These are phyloP conservation scores for Psilanteris sp. DNA, from an alignment of 1,140 invertebrate genomes.

Conservation along the genomic window DNA sequence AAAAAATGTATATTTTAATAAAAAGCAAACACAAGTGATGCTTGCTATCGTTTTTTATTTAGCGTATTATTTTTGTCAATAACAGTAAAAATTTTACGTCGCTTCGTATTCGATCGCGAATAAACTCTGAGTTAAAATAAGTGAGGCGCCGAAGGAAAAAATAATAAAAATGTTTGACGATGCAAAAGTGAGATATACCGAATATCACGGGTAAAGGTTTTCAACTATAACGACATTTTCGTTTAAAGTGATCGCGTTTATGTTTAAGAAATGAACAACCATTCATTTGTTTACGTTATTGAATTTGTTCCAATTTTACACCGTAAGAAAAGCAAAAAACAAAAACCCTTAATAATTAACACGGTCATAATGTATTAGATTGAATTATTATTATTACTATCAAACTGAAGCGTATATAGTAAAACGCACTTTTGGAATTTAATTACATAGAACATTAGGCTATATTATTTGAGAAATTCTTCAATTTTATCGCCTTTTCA, in stretches of 20 bases:
- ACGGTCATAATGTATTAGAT: no score
- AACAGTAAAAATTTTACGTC: slow-evolving; percentile 23
- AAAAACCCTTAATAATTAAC: no score
- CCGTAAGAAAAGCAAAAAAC: no score
- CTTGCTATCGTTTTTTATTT: slow-evolving; percentile 18
- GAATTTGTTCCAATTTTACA: no score
- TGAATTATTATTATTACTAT: no score
- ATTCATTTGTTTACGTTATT: no score
- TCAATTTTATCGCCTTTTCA: no score
- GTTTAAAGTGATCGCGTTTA: slow-evolving; percentile 1
- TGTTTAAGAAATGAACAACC: no score
- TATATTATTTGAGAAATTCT: no score
- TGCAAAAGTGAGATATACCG: slow-evolving; percentile 10
- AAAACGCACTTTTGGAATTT: no score
- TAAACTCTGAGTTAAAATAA: slow-evolving; percentile 5
- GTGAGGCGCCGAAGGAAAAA: background rate
- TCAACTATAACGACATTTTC: background rate
- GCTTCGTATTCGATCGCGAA: slow-evolving; percentile 14
- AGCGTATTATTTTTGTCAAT: slow-evolving; percentile 18
- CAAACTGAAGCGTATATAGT: no score
- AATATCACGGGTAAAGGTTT: slow-evolving; percentile 6
- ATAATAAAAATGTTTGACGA: slow-evolving; percentile 17
- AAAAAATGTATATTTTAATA: slow-evolving; percentile 32
- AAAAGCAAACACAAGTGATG: slow-evolving; percentile 10
- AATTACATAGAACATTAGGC: no score